Evolutionary conservation across 2,797 vertebrate genomes (phyloP), one percentile per base, ranked within the genome.

Genomic region (Molossus molossus): DNA sequence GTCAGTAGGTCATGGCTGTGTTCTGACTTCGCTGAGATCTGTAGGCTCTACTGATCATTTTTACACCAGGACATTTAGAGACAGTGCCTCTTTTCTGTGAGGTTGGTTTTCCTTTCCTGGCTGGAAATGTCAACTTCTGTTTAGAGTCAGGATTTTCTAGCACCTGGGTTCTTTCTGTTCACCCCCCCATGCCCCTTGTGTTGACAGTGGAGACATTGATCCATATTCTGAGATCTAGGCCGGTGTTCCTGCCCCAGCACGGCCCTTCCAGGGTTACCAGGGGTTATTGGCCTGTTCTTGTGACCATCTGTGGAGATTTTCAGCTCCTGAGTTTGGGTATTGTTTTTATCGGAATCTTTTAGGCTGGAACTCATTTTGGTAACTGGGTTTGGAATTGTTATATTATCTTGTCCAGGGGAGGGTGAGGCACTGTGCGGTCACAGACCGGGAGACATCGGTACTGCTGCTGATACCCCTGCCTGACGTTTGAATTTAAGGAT

Each of bases 31-130:
- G 29, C 29, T 2, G 4, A 76, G 48, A 18, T 45, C 20, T 48
- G 9, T 55, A 20, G 25, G 23, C 53, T 95, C 67, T 53, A 6
- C 6, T 11, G n/a, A 33, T 67, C 1, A 37, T 75, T 67, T 96
- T 65, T 89, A 29, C 5, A 76, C 2, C 7, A 69, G 79, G 33
- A 29, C 7, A 6, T 72, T n/a, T 69, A 62, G 55, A 70, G 62
- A 69, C 12, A 2, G 7, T 57, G 5, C 84, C 27, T 65, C 75
- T 75, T 67, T 80, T 14, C 58, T 64, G 81, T 18, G 48, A 85
- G 76, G 27, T 9, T 15, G 9, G 60, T 62, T 91, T 96, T 85
- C 57, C 53, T 79, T 80, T 76, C 57, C 83, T 83, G 40, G 29
- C 57, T 57, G 53, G 40, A 92, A 37, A 69, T 18, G 21, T 48